phyloP scores from a whole-genome alignment of 2,113 vertebrate genomes.

The Lota lota region DNA sequence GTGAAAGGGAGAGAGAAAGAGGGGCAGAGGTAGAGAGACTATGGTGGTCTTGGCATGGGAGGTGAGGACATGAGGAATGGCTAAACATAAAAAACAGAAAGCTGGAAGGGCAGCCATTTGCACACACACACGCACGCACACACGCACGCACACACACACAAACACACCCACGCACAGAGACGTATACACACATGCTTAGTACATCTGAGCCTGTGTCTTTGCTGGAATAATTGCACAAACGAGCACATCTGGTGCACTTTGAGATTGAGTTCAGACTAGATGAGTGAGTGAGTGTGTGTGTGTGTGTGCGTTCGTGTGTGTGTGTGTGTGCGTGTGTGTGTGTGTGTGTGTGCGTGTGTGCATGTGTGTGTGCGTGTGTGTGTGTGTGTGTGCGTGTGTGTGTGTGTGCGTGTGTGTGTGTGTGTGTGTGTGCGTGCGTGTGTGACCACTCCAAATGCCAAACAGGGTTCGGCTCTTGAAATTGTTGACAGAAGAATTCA shows the following conservation, averaged over 20 bases:
- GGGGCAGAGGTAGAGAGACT: conserved; percentile 51
- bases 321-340: conserved; percentile 43
- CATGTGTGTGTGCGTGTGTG: not conserved
- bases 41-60: conserved; percentile 55
- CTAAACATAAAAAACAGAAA: conserved; percentile 59
- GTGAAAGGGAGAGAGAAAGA: not conserved
- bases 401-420: conserved; percentile 43
- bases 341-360: not conserved
- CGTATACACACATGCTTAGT: conserved; percentile 25
- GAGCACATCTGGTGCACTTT: conserved; percentile 71
- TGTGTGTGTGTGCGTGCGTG: not conserved
- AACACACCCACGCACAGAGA: conserved; percentile 15
- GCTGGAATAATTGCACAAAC: conserved; percentile 60
- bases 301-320: conserved; percentile 15
- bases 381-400: conserved; percentile 5
- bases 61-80: conserved; percentile 54
- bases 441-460: not conserved
- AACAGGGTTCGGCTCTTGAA: no score
- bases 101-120: conserved; percentile 64
- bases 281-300: conserved; percentile 12
- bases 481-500: no score
- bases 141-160: conserved; percentile 23
- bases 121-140: conserved; percentile 35
- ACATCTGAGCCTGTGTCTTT: conserved; percentile 60
- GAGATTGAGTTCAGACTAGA: conserved; percentile 56